A percentile compares a stretch with the other conserved stretches of the same genome.
Conservation (phyloP, 2,888 invertebrate species). For the Spilosoma lubricipeda region DNA sequence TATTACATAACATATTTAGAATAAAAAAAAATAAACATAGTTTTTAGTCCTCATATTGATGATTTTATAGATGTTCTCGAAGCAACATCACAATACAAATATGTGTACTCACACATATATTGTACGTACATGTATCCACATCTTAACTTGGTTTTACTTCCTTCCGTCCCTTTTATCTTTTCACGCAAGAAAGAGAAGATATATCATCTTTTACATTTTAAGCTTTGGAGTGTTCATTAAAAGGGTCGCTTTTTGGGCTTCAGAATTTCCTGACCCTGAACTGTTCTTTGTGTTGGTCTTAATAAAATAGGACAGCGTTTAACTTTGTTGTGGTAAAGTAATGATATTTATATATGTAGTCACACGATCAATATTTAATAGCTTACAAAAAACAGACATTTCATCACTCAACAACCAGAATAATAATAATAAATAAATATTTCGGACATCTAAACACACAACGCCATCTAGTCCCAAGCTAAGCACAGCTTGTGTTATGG, state of each 20-base stretch:
- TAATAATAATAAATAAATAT: too few relatives aligned
- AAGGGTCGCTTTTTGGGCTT: conserved; percentile 36
- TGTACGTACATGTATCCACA: conserved; percentile 16
- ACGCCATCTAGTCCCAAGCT: too few relatives aligned
- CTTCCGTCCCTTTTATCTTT: conserved; percentile 34
- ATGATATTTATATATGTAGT: neutral
- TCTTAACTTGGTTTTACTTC: conserved; percentile 34
- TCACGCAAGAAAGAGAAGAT: conserved; percentile 36
- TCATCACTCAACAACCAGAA: too few relatives aligned
- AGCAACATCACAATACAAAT: neutral
- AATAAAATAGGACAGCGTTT: conserved; percentile 32
- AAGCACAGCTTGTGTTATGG: too few relatives aligned
- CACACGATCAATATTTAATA: neutral
- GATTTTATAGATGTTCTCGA: neutral
- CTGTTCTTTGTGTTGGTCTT: conserved; percentile 24
- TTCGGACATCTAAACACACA: too few relatives aligned
- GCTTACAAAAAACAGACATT: neutral
- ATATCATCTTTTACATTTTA: conserved; percentile 43
- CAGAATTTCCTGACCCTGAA: conserved; percentile 39
- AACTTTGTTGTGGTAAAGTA: neutral
- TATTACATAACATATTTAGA: too few relatives aligned
- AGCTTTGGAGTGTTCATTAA: conserved; percentile 46
- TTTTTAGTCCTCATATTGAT: neutral
- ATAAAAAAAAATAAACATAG: neutral
- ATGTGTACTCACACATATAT: neutral